These are phyloP conservation scores for Tyto alba DNA, from an alignment of 2,113 vertebrate species.

Conservation along the genomic window DNA sequence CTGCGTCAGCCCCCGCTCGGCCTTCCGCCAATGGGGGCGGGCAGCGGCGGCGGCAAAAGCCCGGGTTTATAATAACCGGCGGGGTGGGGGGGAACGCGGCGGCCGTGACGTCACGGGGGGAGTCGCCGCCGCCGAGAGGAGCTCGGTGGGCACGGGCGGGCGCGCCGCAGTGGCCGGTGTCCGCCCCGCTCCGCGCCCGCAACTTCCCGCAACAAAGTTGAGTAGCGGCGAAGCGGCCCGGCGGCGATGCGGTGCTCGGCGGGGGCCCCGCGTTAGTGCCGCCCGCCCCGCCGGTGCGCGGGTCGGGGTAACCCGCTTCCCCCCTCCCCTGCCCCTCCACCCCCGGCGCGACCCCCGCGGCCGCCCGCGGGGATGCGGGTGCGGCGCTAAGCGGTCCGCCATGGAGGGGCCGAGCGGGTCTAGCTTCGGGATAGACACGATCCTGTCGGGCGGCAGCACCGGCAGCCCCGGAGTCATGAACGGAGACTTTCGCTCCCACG, in stretches of 20 bases:
- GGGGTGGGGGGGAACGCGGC: slow-evolving; percentile 66
- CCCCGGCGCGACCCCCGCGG: background rate
- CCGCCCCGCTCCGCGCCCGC: slow-evolving; percentile 74
- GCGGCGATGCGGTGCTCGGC: background rate
- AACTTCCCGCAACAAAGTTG: slow-evolving; percentile 92
- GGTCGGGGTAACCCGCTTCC: background rate
- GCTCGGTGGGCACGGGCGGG: slow-evolving; percentile 86
- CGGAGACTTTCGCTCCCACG: slow-evolving; percentile 87
- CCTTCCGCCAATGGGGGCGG: slow-evolving; percentile 78
- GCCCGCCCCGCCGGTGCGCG: background rate
- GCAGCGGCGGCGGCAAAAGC: slow-evolving; percentile 57
- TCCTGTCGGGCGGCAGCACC: slow-evolving; percentile 85
- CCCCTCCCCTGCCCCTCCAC: background rate
- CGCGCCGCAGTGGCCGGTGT: slow-evolving; percentile 82
- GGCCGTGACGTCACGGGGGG: slow-evolving; percentile 93
- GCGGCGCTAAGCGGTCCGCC: slow-evolving; percentile 73
- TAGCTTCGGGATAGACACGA: slow-evolving; percentile 98
- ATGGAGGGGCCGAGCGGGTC: slow-evolving; percentile 96
- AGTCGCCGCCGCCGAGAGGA: slow-evolving; percentile 86
- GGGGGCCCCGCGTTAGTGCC: background rate
- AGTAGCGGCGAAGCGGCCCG: background rate
- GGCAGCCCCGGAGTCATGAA: slow-evolving; percentile 88
- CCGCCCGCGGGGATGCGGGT: slow-evolving; percentile 78
- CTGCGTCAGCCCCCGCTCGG: slow-evolving; percentile 66
- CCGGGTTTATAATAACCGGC: slow-evolving; percentile 77